Conservation (phyloP, 1,140 invertebrate species). For the Cecropterus lyciades region DNA sequence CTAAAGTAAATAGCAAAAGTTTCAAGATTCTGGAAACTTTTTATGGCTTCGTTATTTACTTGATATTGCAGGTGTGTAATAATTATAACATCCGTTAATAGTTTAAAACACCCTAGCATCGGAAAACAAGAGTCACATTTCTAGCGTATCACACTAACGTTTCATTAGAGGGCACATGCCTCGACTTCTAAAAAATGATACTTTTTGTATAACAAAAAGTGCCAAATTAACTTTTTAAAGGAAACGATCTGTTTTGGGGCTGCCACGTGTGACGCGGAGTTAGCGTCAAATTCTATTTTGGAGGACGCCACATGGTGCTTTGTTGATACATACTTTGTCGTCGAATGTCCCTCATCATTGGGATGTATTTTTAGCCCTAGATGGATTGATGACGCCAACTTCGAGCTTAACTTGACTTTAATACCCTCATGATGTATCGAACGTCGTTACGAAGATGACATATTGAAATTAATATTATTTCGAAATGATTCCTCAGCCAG, state of each 20-base stretch:
- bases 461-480: conserved; percentile 57
- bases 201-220: conserved; percentile 76
- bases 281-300: conserved; percentile 74
- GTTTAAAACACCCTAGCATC: conserved; percentile 48
- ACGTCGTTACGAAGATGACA: conserved; percentile 61
- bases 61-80: conserved; percentile 5
- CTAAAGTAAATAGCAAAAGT: neutral
- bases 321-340: conserved; percentile 76
- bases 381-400: conserved; percentile 68
- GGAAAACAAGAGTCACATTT: conserved; percentile 76
- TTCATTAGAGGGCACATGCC: conserved; percentile 76
- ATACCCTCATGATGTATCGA: conserved; percentile 74
- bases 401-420: conserved; percentile 73
- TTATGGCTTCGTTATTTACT: neutral
- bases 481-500: conserved; percentile 56
- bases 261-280: conserved; percentile 73
- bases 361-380: conserved; percentile 68
- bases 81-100: conserved; percentile 29
- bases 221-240: conserved; percentile 83
- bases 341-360: conserved; percentile 73
- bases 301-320: conserved; percentile 66
- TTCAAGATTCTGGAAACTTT: neutral
- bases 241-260: conserved; percentile 79
- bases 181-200: conserved; percentile 69
- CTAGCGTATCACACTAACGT: conserved; percentile 65